These are phyloP conservation scores for Chloroclysta siterata DNA, from an alignment of 2,888 invertebrate genomes.

Conservation along the genomic window DNA sequence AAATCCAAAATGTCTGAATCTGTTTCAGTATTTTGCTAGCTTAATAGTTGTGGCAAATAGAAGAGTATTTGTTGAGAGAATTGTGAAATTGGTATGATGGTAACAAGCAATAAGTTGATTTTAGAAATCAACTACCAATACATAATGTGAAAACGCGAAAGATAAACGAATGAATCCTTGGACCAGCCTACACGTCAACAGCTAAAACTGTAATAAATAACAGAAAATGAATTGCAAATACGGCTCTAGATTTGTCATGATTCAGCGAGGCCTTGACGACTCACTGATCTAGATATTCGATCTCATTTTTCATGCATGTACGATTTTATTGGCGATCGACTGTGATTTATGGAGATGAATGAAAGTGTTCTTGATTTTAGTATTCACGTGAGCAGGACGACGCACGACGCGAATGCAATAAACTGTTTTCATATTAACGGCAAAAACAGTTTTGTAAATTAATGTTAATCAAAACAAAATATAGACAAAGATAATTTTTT, in stretches of 20 bases:
- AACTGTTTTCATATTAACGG: not conserved
- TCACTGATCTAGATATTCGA: constrained; percentile 45
- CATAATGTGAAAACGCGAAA: not conserved
- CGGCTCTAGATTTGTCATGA: constrained; percentile 57
- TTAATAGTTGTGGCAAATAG: too few relatives aligned
- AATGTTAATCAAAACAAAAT: not conserved
- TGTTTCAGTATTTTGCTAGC: too few relatives aligned
- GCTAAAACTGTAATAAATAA: constrained; percentile 61
- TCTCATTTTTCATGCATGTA: constrained; percentile 38
- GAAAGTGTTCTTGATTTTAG: constrained; percentile 24
- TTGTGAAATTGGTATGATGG: too few relatives aligned
- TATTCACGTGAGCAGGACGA: constrained; percentile 2
- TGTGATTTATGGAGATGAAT: constrained; percentile 39
- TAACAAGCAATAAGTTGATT: too few relatives aligned
- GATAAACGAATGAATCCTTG: not conserved
- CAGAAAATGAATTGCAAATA: constrained; percentile 60
- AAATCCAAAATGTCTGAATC: too few relatives aligned
- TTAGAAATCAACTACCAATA: too few relatives aligned
- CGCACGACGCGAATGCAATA: not conserved
- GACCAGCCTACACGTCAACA: constrained; percentile 25
- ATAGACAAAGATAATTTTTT: too few relatives aligned
- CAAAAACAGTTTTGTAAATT: not conserved
- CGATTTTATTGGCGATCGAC: constrained; percentile 36
- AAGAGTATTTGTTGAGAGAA: too few relatives aligned
- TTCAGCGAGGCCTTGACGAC: constrained; percentile 49